Evolutionary conservation across 1,140 invertebrate genomes (phyloP).

Genomic region (Parasteatoda tepidariorum): DNA sequence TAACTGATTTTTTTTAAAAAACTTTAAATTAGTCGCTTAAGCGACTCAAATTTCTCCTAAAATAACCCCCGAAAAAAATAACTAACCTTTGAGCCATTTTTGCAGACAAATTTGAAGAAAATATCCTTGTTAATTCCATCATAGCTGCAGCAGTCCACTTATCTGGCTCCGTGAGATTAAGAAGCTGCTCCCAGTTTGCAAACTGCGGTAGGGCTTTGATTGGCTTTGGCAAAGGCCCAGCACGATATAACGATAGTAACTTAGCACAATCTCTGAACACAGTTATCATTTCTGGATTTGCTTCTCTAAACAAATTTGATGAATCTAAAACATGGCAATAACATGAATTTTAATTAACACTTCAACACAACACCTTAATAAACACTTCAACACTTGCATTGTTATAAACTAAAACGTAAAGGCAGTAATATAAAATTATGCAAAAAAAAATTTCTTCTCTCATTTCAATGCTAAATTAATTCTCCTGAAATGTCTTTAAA

Average conservation of each 20-base stretch:
- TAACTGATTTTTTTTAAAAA: no score
- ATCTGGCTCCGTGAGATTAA: constrained; percentile 82
- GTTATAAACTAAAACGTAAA: no score
- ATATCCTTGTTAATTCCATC: constrained; percentile 94
- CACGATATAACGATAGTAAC: constrained; percentile 88
- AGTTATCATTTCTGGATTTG: constrained; percentile 70
- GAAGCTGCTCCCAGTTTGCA: constrained; percentile 90
- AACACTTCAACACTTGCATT: no score
- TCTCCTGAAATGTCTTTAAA: no score
- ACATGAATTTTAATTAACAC: no score
- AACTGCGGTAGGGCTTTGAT: constrained; percentile 96
- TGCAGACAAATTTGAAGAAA: constrained; percentile 95
- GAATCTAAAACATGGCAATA: background rate
- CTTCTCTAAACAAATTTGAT: constrained; percentile 13
- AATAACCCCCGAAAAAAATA: no score
- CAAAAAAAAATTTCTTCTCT: no score
- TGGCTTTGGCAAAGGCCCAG: constrained; percentile 96
- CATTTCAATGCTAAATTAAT: no score
- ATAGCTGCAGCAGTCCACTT: constrained; percentile 89
- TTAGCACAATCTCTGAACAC: constrained; percentile 92
- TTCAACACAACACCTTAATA: no score
- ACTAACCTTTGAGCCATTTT: constrained; percentile 91
- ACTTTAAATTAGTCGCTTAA: no score
- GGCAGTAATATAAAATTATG: no score
- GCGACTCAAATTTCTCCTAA: no score